A percentile compares a stretch with the other conserved stretches of the same genome.
Evolutionary conservation across 2,113 vertebrate species (phyloP).

Genomic region (Isichthys henryi): DNA sequence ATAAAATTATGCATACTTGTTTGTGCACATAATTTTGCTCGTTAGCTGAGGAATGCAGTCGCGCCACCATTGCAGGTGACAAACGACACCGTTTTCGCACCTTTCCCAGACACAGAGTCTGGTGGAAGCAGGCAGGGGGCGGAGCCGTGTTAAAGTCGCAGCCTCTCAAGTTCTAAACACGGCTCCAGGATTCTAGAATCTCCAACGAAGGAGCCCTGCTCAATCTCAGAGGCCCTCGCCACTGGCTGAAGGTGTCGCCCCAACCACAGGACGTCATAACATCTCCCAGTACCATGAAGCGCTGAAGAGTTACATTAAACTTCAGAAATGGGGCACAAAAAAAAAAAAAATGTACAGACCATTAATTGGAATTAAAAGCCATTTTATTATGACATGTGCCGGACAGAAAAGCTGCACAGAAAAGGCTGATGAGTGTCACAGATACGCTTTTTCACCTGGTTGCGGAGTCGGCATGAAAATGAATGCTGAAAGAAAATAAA

Average conservation of each 20-base stretch:
- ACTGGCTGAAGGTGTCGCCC: neutral
- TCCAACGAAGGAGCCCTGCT: neutral
- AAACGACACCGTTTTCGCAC: neutral
- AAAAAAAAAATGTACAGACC: neutral
- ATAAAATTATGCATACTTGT: neutral
- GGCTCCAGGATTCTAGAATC: neutral
- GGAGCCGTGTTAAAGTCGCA: neutral
- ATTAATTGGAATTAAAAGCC: neutral
- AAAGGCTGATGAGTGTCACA: neutral
- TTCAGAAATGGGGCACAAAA: neutral
- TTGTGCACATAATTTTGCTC: neutral
- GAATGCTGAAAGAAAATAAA: neutral
- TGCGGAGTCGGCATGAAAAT: neutral
- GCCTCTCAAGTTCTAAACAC: neutral
- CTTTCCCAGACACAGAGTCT: neutral
- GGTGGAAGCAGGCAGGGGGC: neutral
- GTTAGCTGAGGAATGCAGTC: neutral
- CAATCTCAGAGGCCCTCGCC: neutral
- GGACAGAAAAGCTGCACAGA: neutral
- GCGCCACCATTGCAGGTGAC: neutral
- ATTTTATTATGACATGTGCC: neutral
- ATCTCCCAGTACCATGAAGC: neutral
- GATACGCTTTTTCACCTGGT: neutral
- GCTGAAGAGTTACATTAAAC: neutral
- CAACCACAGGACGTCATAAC: neutral